Evolutionary conservation across 2,113 vertebrate genomes (phyloP), one percentile per base, ranked within the genome.

Genomic region (Terrapene triunguis): DNA sequence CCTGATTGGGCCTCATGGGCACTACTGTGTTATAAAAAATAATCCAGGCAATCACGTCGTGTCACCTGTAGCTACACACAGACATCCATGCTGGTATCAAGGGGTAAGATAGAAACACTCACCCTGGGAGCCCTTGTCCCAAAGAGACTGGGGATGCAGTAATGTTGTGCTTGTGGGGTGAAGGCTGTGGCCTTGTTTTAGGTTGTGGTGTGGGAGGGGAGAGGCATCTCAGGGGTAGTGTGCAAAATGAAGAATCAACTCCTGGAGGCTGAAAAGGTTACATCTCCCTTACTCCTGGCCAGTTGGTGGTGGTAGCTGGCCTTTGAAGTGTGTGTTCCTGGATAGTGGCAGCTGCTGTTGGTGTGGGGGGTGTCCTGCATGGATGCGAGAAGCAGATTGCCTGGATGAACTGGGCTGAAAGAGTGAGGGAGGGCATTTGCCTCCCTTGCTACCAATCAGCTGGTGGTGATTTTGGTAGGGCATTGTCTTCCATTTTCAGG

Each of bases 301-400:
- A 4, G 38, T 27, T 59, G 79, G 11, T 50, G 44, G 59, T 78
- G 27, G 13, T 32, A 32, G 50, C 76, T 84, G 82, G 81, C 27
- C 14, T 80, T 88, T 80, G 25, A 7, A 9, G 19, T 35, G 51
- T 38, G 44, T 53, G 1, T 19, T 88, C 4, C 21, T 69, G 51
- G 13, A 13, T 19, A n/a, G 8, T 50, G 38, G 55, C 29, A 88
- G 17, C 25, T 92, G 47, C 74, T 29, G 11, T 29, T 12, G 51
- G 82, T 27, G 42, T 79, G 82, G 80, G 47, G 89, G n/a, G 10
- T 80, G 82, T 10, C 50, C 35, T 12, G 0, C 1, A 0, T 25
- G 32, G 47, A 2, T 0, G 35, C 29, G 13, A 55, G 10, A 25
- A 0, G 1, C 16, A 85, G 10, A 11, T 51, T 79, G 50, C 50